Evolutionary conservation across 2,113 vertebrate genomes (phyloP), one percentile per base, ranked within the genome.

Genomic region (Tretioscincus oriximinensis): DNA sequence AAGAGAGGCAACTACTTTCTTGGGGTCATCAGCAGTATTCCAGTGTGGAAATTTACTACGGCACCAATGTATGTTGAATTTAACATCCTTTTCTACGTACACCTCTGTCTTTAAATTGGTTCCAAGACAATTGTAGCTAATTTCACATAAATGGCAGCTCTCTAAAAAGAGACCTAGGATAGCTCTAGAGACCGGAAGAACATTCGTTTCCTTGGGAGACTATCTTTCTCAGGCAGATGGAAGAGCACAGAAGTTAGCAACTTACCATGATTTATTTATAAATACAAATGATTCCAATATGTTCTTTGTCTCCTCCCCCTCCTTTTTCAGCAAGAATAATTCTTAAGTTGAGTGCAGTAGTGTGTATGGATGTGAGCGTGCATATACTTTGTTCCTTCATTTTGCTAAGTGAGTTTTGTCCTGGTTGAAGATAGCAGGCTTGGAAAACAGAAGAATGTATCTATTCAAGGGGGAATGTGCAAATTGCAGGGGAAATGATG

Each of bases 281-380:
- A 77, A 22, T 58, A 77, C 81, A 83, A 72, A 83, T 83, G 61
- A 83, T 18, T 73, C n/a, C 75, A 77, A 58, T 83, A 71, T 77
- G 75, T 73, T 72, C 67, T 24, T 54, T 77, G 81, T 72, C 60
- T 22, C 35, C 47, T 45, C 47, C 54, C 60, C 60, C 29, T 20
- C 63, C 58, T 18, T 66, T 69, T 28, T 73, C 26, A 72, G 9
- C 22, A 58, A 83, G 14, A 20, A n/a, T 51, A 31, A 45, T 69
- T 70, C 10, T n/a, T 68, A 29, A 9, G 35, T 58, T 35, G 12
- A 77, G 29, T 49, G 51, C 58, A 28, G 21, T 10, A 28, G 63
- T 21, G 24, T 24, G 18, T 58, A 20, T 47, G 67, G 67, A 61
- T 24, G 41, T 54, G 14, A n/a, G 29, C 54, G 12, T 28, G 11